These are phyloP conservation scores for Burhinus bistriatus DNA, from an alignment of 2,113 vertebrate genomes.

Conservation along the genomic window DNA sequence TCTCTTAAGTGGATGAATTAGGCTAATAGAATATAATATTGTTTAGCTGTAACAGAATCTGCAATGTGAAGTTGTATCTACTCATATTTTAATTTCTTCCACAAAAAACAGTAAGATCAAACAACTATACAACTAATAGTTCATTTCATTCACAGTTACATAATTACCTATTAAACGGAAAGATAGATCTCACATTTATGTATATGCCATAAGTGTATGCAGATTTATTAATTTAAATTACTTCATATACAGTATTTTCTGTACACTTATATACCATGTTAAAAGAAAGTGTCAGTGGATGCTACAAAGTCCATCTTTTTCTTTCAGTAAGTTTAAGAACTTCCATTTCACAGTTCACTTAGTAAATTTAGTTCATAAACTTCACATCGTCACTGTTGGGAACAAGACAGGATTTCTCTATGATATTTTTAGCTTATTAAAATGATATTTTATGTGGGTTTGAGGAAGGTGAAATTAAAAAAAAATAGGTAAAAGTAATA, in stretches of 20 bases:
- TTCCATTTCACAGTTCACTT: neutral
- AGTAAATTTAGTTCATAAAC: neutral
- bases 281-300: neutral
- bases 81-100: neutral
- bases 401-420: neutral
- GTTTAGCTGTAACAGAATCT: neutral
- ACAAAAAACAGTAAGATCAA: neutral
- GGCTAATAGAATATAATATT: neutral
- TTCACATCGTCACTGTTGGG: neutral
- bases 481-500: neutral
- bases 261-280: neutral
- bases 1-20: neutral
- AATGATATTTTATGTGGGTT: neutral
- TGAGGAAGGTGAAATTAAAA: neutral
- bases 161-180: neutral
- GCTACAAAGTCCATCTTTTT: neutral
- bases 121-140: neutral
- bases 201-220: neutral
- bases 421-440: neutral
- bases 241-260: neutral
- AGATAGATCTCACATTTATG: neutral
- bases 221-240: neutral
- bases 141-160: neutral
- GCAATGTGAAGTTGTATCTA: neutral
- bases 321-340: neutral